Evolutionary conservation across 2,888 invertebrate genomes (phyloP).

Genomic region (Hydrotaea cyrtoneurina): DNA sequence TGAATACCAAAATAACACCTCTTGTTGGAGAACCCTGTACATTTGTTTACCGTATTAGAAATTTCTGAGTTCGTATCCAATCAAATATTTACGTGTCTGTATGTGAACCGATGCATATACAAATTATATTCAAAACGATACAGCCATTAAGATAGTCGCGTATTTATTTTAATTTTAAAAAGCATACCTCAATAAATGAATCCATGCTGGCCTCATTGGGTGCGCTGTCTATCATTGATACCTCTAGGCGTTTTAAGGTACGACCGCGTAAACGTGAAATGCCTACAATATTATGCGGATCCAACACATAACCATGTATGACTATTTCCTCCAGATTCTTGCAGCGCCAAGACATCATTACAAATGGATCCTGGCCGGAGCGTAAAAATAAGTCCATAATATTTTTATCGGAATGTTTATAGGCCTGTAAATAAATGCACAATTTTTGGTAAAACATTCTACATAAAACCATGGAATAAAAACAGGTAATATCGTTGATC

Average conservation of each 20-base stretch:
- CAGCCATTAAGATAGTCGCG: too few relatives aligned
- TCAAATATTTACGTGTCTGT: too few relatives aligned
- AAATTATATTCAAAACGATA: too few relatives aligned
- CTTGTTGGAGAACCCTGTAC: too few relatives aligned
- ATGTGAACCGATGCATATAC: too few relatives aligned
- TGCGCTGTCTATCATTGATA: constrained; percentile 78
- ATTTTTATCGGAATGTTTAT: constrained; percentile 77
- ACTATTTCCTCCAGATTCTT: constrained; percentile 82
- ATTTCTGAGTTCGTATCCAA: too few relatives aligned
- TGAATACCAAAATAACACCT: too few relatives aligned
- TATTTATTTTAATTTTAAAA: too few relatives aligned
- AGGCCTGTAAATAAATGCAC: constrained; percentile 69
- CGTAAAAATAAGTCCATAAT: constrained; percentile 75
- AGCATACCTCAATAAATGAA: constrained; percentile 76
- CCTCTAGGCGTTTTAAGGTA: constrained; percentile 77
- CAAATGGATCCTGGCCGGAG: constrained; percentile 82
- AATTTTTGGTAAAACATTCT: background rate
- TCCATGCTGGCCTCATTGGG: constrained; percentile 74
- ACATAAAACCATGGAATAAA: too few relatives aligned
- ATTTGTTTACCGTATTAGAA: too few relatives aligned
- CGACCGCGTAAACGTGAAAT: constrained; percentile 79
- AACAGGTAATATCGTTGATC: too few relatives aligned
- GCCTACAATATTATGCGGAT: constrained; percentile 80
- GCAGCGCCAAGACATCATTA: constrained; percentile 85
- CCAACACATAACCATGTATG: constrained; percentile 81